These are phyloP conservation scores for Drosophila birchii DNA, from an alignment of 2,888 invertebrate genomes.

Conservation along the genomic window DNA sequence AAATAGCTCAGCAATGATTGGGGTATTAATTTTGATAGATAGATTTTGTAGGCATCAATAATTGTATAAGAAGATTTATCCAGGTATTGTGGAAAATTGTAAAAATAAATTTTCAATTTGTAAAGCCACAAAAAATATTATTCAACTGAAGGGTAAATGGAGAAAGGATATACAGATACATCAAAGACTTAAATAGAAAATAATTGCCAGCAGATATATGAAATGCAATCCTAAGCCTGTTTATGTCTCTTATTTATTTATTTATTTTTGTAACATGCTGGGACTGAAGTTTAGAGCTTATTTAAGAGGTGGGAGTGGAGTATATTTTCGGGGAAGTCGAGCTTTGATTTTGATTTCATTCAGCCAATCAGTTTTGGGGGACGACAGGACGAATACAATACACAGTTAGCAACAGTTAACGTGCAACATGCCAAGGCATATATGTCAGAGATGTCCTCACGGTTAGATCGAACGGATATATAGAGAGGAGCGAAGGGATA, in stretches of 20 bases:
- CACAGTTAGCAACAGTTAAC: slow-evolving; percentile 51
- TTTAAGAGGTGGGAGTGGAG: slow-evolving; percentile 11
- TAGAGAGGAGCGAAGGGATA: slow-evolving; percentile 11
- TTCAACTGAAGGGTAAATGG: background rate
- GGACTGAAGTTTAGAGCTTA: slow-evolving; percentile 12
- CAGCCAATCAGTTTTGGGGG: slow-evolving; percentile 35
- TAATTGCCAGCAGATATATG: slow-evolving; percentile 4
- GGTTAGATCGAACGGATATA: slow-evolving; percentile 13
- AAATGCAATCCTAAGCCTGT: slow-evolving; percentile 1
- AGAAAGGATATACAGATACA: background rate
- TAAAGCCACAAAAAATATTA: background rate
- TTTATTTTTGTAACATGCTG: slow-evolving; percentile 24
- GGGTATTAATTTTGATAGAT: slow-evolving; percentile 5
- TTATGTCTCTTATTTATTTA: background rate
- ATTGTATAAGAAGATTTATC: slow-evolving; percentile 5
- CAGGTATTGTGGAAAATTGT: background rate
- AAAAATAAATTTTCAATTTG: slow-evolving; percentile 1
- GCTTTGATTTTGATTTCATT: slow-evolving; percentile 33
- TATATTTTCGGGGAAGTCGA: slow-evolving; percentile 8
- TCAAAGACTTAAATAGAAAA: slow-evolving; percentile 12
- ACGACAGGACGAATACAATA: slow-evolving; percentile 34
- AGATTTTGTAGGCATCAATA: slow-evolving; percentile 3
- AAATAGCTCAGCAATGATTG: slow-evolving; percentile 5
- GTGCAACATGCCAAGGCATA: slow-evolving; percentile 56
- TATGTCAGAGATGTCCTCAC: slow-evolving; percentile 11